These are phyloP conservation scores for Ptilorrhoa leucosticta DNA, from an alignment of 2,113 vertebrate genomes.

Conservation along the genomic window DNA sequence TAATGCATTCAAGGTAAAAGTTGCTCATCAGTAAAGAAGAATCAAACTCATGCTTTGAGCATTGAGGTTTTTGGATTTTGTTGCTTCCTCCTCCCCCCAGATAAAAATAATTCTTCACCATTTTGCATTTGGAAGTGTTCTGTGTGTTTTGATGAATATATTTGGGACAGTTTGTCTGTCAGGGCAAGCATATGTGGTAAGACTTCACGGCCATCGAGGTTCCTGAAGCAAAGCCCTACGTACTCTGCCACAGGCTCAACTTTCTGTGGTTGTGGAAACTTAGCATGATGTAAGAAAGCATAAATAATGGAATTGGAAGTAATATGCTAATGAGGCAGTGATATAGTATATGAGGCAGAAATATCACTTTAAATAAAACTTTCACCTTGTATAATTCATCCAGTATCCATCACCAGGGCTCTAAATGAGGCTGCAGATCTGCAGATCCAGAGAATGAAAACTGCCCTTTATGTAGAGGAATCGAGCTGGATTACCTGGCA, in stretches of 20 bases:
- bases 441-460: not conserved
- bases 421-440: not conserved
- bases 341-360: not conserved
- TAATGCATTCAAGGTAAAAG: not conserved
- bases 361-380: not conserved
- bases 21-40: not conserved
- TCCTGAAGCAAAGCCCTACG: not conserved
- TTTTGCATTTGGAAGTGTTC: not conserved
- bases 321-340: not conserved
- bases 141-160: not conserved
- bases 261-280: not conserved
- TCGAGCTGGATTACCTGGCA: not conserved
- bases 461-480: not conserved
- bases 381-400: not conserved
- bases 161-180: not conserved
- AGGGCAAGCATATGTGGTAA: not conserved
- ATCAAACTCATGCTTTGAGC: not conserved
- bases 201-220: not conserved
- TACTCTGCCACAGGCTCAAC: not conserved
- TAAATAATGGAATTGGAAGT: not conserved
- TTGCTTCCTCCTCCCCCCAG: fast-evolving
- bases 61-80: not conserved
- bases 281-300: not conserved
- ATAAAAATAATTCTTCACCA: not conserved
- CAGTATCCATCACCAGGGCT: not conserved